Conservation (phyloP, 2,113 vertebrate species). For the Colius striatus region DNA sequence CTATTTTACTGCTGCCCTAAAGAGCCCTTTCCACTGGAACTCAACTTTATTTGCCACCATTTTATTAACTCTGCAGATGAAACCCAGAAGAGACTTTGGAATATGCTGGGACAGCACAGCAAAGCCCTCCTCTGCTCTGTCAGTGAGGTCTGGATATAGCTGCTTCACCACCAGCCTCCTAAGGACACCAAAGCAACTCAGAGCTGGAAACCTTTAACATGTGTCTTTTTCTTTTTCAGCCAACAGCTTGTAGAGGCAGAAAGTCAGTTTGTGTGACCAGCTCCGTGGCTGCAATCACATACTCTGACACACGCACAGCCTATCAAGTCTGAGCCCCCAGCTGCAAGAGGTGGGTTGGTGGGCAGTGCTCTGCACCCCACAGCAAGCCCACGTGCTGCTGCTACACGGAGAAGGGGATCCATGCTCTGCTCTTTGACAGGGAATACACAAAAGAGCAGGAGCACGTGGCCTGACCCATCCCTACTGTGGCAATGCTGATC, state of each 20-base stretch:
- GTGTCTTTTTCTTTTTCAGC: neutral
- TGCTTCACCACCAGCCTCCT: neutral
- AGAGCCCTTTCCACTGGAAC: constrained; percentile 63
- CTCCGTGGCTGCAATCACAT: neutral
- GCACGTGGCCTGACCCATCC: neutral
- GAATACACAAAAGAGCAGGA: neutral
- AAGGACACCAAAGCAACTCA: neutral
- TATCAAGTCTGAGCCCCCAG: neutral
- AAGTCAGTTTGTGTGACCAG: neutral
- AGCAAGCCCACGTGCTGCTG: neutral
- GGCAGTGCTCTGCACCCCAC: neutral
- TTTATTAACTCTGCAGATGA: constrained; percentile 70
- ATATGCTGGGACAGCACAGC: constrained; percentile 31
- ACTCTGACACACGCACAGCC: neutral
- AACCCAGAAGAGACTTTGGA: constrained; percentile 43
- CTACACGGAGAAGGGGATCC: neutral
- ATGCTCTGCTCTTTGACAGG: neutral
- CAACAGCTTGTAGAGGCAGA: neutral
- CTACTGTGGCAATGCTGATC: accelerated
- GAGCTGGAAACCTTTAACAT: neutral
- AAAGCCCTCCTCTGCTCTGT: neutral
- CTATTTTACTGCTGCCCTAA: constrained; percentile 62
- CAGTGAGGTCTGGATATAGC: neutral
- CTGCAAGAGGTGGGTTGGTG: neutral
- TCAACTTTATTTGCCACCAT: constrained; percentile 59